Evolutionary conservation across 2,797 vertebrate species (phyloP).

Genomic region (Manis javanica): DNA sequence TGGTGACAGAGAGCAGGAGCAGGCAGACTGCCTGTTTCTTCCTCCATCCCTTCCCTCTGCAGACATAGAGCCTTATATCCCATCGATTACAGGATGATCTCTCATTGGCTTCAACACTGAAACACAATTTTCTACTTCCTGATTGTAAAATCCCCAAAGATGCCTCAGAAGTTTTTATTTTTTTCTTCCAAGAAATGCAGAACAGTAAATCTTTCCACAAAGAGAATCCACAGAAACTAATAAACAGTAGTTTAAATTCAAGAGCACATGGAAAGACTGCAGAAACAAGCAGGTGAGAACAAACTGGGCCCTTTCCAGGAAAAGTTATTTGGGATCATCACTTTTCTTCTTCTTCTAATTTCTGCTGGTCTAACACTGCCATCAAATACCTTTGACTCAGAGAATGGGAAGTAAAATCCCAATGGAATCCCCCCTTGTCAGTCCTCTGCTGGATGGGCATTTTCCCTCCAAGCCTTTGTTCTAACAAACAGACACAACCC

Average conservation of each 20-base stretch:
- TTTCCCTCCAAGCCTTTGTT: not conserved
- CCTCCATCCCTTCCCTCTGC: not conserved
- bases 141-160: slow-evolving; percentile 75
- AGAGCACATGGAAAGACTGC: slow-evolving; percentile 54
- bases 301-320: slow-evolving; percentile 73
- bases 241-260: slow-evolving; percentile 79
- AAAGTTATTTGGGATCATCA: slow-evolving; percentile 56
- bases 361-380: slow-evolving; percentile 45
- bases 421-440: not conserved
- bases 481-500: not conserved
- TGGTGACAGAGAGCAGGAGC: slow-evolving; percentile 30
- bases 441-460: not conserved
- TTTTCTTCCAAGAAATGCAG: slow-evolving; percentile 64
- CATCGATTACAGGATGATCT: slow-evolving; percentile 35
- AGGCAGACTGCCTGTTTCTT: slow-evolving; percentile 12
- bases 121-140: slow-evolving; percentile 75
- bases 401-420: not conserved
- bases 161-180: slow-evolving; percentile 65
- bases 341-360: slow-evolving; percentile 45
- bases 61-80: not conserved
- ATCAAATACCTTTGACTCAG: not conserved
- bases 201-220: slow-evolving; percentile 78
- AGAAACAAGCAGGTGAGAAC: slow-evolving; percentile 70
- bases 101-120: slow-evolving; percentile 72
- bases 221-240: slow-evolving; percentile 73